phyloP scores from a whole-genome alignment of 2,888 invertebrate species.

The Papilio protenor region DNA sequence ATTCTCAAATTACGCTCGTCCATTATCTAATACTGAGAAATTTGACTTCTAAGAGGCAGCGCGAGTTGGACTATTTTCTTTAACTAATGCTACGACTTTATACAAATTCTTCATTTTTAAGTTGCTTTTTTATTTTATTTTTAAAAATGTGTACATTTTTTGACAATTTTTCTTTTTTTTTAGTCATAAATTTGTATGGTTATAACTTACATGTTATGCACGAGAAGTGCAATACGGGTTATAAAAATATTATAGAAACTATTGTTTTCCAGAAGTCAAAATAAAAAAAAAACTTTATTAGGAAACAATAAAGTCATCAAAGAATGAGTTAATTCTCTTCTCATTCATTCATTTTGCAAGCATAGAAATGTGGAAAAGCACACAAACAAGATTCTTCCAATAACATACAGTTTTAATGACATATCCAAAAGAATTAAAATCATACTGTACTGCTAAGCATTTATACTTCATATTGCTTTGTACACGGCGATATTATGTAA shows the following conservation, averaged over 20 bases:
- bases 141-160: neutral
- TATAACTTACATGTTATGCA: neutral
- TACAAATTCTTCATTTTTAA: neutral
- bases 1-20: constrained; percentile 83
- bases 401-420: constrained; percentile 46
- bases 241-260: neutral
- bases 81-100: constrained; percentile 29
- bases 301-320: constrained; percentile 67
- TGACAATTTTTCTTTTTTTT: neutral
- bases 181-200: neutral
- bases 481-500: constrained; percentile 44
- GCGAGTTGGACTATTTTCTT: constrained; percentile 42
- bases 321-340: constrained; percentile 68
- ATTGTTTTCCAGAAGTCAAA: constrained; percentile 11
- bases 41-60: constrained; percentile 62
- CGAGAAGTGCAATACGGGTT: neutral
- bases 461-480: constrained; percentile 49
- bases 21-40: constrained; percentile 80
- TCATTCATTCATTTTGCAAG: constrained; percentile 70
- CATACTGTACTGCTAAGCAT: constrained; percentile 40
- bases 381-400: constrained; percentile 54
- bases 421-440: constrained; percentile 39
- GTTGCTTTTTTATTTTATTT: neutral
- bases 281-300: constrained; percentile 35
- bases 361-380: constrained; percentile 52